Evolutionary conservation across 2,797 vertebrate genomes (phyloP), one percentile per base, ranked within the genome.

Genomic region (Thalassophryne amazonica): DNA sequence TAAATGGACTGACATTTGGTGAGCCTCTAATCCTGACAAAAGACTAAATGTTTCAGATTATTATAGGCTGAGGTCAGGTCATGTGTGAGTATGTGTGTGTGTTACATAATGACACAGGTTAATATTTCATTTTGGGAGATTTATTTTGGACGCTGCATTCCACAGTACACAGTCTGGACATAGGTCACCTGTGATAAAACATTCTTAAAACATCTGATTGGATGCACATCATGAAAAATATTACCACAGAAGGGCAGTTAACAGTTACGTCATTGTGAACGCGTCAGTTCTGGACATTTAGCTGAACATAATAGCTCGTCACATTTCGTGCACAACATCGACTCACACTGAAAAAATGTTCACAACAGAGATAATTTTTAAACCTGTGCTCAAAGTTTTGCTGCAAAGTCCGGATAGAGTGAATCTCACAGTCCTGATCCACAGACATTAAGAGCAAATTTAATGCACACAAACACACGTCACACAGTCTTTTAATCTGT

Each of bases 71-170:
- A 2, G 24, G 16, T 41, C 24, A 14, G 30, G 8, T 36, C 6
- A 28, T 29, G 23, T 23, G 11, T 54, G 32, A n/a, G n/a, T n/a
- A n/a, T 17, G 4, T 50, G 25, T 23, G 2, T 28, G 10, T 18
- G 64, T 78, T 74, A 73, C 32, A 46, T 56, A 65, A 76, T 0
- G 3, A 70, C 32, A 48, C 48, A 48, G 17, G 0, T 17, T 17
- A 19, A 39, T 28, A 13, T 68, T 57, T 31, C 2, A 62, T 78
- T 78, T 83, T 67, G 64, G 56, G 73, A 74, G 69, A 78, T 90
- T 88, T 86, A 84, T 84, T 87, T 78, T 63, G 55, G 59, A 88
- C 73, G 72, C 67, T 65, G 78, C 74, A 76, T 81, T 87, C 69
- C 62, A 83, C 64, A 70, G 63, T 31, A 82, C 71, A 84, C 56